These are phyloP conservation scores for Ectropis grisescens DNA, from an alignment of 1,140 invertebrate genomes.

Conservation along the genomic window DNA sequence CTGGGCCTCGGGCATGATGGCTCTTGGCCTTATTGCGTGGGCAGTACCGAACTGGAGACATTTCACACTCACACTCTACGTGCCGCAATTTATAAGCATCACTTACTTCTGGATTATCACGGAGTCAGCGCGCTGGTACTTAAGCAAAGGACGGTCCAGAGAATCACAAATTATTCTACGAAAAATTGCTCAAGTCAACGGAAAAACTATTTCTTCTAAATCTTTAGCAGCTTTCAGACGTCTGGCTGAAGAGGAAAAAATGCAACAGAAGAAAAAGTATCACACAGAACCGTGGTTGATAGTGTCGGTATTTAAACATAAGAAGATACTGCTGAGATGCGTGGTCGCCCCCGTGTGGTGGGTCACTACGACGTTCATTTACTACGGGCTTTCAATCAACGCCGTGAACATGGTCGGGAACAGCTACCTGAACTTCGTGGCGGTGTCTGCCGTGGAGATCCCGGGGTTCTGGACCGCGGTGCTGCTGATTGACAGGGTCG, in stretches of 20 bases:
- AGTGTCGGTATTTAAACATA: conserved; percentile 69
- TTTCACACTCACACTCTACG: conserved; percentile 76
- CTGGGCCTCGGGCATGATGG: conserved; percentile 79
- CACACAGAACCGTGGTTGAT: conserved; percentile 47
- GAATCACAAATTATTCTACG: conserved; percentile 75
- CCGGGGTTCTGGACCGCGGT: conserved; percentile 76
- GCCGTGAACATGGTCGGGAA: conserved; percentile 75
- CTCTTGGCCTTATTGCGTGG: conserved; percentile 77
- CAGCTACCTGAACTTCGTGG: conserved; percentile 77
- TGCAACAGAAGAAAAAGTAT: conserved; percentile 17
- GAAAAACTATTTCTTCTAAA: conserved; percentile 64
- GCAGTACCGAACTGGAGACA: conserved; percentile 78
- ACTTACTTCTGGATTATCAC: conserved; percentile 73
- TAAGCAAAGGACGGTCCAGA: conserved; percentile 78
- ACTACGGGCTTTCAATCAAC: conserved; percentile 78
- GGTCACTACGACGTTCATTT: conserved; percentile 77
- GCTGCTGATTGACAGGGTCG: conserved; percentile 25
- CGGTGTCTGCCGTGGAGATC: conserved; percentile 76
- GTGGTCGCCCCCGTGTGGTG: conserved; percentile 77
- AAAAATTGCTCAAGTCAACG: conserved; percentile 77
- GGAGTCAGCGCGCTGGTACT: conserved; percentile 83
- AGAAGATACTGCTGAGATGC: conserved; percentile 72
- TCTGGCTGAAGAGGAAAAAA: conserved; percentile 26
- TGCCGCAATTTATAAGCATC: conserved; percentile 75
- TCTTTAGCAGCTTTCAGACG: conserved; percentile 51